phyloP scores from a whole-genome alignment of 2,888 invertebrate species.

The Anthrax anthrax region DNA sequence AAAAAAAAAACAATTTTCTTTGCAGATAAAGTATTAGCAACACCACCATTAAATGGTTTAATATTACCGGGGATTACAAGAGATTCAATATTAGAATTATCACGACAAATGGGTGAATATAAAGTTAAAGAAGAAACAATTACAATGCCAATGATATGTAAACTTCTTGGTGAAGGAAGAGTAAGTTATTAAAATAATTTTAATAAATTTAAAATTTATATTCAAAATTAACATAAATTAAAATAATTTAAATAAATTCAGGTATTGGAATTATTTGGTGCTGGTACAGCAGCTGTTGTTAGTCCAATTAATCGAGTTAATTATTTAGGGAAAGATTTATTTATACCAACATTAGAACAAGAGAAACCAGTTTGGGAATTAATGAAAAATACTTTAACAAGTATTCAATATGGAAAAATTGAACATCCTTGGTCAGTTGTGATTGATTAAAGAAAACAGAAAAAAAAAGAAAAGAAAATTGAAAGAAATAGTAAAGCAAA shows the following conservation, averaged over 20 bases:
- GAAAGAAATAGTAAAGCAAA: too few species aligned
- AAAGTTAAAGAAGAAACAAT: conserved; percentile 65
- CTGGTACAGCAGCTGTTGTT: conserved; percentile 94
- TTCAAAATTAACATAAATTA: background rate
- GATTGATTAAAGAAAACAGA: conserved; percentile 36
- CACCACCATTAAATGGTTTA: conserved; percentile 85
- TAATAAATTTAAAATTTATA: background rate
- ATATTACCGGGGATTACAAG: conserved; percentile 93
- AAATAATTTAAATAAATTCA: conserved; percentile 28
- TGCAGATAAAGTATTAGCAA: conserved; percentile 77
- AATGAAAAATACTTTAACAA: conserved; percentile 59
- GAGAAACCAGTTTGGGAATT: conserved; percentile 59
- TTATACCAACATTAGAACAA: conserved; percentile 59
- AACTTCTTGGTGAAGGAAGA: conserved; percentile 61
- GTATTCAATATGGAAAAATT: conserved; percentile 81
- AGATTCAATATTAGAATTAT: conserved; percentile 68
- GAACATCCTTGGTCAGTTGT: conserved; percentile 65
- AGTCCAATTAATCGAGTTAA: conserved; percentile 80
- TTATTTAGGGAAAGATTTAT: conserved; percentile 52
- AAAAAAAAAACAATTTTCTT: conserved; percentile 10
- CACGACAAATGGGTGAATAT: conserved; percentile 72
- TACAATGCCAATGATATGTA: conserved; percentile 68
- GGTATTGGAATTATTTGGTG: conserved; percentile 91
- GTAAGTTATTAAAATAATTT: conserved; percentile 44
- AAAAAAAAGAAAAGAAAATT: too few species aligned